phyloP scores from a whole-genome alignment of 1,140 invertebrate genomes.

The Potamilus streckersoni region DNA sequence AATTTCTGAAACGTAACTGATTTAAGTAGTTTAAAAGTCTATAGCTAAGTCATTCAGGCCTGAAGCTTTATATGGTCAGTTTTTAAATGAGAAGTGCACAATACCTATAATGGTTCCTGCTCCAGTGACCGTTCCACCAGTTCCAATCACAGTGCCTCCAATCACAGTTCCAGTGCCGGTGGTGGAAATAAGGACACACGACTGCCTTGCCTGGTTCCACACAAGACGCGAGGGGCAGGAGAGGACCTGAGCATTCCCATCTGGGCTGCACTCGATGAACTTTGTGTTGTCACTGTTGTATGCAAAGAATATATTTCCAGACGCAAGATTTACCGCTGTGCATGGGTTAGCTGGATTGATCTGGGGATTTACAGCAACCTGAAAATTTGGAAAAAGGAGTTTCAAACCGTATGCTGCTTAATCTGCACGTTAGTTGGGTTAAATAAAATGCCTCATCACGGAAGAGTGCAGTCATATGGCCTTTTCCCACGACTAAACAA shows the following conservation, averaged over 20 bases:
- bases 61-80: too few relatives aligned
- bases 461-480: too few relatives aligned
- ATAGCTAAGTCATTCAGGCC: too few relatives aligned
- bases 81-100: too few relatives aligned
- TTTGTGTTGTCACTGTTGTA: conserved; percentile 33
- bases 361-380: not conserved
- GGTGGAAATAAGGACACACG: conserved; percentile 14
- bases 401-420: too few relatives aligned
- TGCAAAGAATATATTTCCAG: conserved; percentile 36
- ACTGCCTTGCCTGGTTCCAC: conserved; percentile 5
- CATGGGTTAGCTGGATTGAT: conserved; percentile 24
- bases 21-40: too few relatives aligned
- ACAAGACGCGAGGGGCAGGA: conserved; percentile 24
- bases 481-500: too few relatives aligned
- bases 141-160: not conserved
- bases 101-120: too few relatives aligned
- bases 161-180: conserved; percentile 6
- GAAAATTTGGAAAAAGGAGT: too few relatives aligned
- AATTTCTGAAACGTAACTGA: too few relatives aligned
- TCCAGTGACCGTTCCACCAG: not conserved
- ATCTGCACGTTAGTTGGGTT: too few relatives aligned
- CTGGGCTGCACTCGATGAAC: conserved; percentile 37
- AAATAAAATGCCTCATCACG: too few relatives aligned
- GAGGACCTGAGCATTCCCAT: conserved; percentile 20
- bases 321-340: conserved; percentile 24